Conservation (phyloP, 2,113 vertebrate genomes). For the Mormyrus lacerda region DNA sequence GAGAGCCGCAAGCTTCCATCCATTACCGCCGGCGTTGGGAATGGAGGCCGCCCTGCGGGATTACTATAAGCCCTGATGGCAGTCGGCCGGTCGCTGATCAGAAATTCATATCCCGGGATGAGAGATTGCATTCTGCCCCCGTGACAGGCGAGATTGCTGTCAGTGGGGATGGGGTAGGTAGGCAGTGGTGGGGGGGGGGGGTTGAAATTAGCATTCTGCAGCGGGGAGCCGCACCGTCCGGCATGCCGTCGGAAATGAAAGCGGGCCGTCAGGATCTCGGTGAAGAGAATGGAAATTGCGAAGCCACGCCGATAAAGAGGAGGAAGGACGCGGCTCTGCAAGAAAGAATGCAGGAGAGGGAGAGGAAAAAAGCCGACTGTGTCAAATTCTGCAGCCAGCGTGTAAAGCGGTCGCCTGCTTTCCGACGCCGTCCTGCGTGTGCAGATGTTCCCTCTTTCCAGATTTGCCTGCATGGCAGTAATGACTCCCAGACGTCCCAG, state of each 20-base stretch:
- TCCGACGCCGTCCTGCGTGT: conserved; percentile 45
- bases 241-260: conserved; percentile 63
- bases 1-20: not conserved
- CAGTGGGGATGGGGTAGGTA: conserved; percentile 33
- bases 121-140: conserved; percentile 77
- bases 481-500: conserved; percentile 9
- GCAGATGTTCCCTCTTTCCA: conserved; percentile 35
- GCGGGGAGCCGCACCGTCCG: conserved; percentile 72
- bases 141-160: conserved; percentile 75
- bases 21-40: not conserved
- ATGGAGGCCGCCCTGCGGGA: conserved; percentile 61
- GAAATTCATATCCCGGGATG: conserved; percentile 92
- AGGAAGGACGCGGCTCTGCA: conserved; percentile 52
- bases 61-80: conserved; percentile 78
- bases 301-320: conserved; percentile 52
- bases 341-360: conserved; percentile 51
- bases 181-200: conserved; percentile 30
- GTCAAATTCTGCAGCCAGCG: conserved; percentile 16
- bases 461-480: not conserved
- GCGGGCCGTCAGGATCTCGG: conserved; percentile 70
- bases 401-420: conserved; percentile 47
- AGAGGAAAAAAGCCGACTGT: not conserved
- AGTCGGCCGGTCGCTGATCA: conserved; percentile 88
- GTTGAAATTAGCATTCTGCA: conserved; percentile 79
- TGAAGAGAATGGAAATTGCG: conserved; percentile 58